These are phyloP conservation scores for Chascanopsetta lugubris DNA, from an alignment of 2,113 vertebrate species.

Conservation along the genomic window DNA sequence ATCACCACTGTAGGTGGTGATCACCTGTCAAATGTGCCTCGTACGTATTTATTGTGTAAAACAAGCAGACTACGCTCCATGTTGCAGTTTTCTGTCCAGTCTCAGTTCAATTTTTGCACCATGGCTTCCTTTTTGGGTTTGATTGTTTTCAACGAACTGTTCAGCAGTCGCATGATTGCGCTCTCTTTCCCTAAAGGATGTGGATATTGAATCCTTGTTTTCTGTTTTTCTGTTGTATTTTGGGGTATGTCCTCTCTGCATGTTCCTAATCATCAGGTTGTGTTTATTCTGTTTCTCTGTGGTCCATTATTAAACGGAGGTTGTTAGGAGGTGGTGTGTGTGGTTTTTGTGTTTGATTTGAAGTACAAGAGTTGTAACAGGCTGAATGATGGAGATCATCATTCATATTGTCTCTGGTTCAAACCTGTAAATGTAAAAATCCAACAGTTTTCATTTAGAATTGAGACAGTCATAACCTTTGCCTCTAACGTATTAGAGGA, in stretches of 20 bases:
- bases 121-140: constrained; percentile 2
- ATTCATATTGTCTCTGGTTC: neutral
- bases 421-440: too few relatives aligned
- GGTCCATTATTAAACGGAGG: constrained; percentile 68
- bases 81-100: neutral
- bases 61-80: constrained; percentile 33
- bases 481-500: too few relatives aligned
- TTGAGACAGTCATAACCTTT: too few relatives aligned
- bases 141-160: constrained; percentile 39
- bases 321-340: constrained; percentile 24
- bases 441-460: too few relatives aligned
- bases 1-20: constrained; percentile 45
- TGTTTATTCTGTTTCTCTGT: constrained; percentile 45
- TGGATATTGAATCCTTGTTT: constrained; percentile 28
- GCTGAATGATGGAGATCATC: neutral
- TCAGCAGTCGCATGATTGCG: constrained; percentile 24
- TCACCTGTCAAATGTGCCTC: constrained; percentile 66
- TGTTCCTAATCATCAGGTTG: constrained; percentile 64
- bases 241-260: constrained; percentile 63
- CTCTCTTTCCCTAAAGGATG: constrained; percentile 34
- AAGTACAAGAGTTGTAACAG: neutral
- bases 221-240: constrained; percentile 52
- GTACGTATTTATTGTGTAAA: constrained; percentile 61
- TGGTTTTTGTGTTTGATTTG: constrained; percentile 1
- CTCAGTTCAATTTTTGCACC: constrained; percentile 24